Percentiles rank a stretch among this genome's conserved stretches.
phyloP scores from a whole-genome alignment of 1,140 invertebrate genomes.

The Euglossa dilemma region DNA sequence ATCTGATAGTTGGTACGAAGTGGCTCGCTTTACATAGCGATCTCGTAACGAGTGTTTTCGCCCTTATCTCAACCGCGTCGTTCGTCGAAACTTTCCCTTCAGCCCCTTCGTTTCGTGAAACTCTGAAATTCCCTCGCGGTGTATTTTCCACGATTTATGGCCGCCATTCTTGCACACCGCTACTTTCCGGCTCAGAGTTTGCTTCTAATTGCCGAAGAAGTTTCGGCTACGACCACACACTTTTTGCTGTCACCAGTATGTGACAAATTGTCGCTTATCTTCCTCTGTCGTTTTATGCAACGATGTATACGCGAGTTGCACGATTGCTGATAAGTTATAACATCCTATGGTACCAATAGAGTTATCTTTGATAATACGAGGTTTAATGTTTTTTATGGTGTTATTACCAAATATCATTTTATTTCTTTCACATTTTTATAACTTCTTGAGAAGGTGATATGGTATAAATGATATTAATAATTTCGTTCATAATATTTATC shows the following conservation, averaged over 20 bases:
- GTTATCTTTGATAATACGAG: no score
- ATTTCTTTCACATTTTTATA: no score
- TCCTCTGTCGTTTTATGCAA: no score
- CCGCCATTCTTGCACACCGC: neutral
- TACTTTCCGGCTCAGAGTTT: no score
- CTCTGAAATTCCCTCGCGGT: neutral
- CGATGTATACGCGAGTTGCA: no score
- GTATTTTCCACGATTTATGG: neutral
- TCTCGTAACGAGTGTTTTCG: slow-evolving; percentile 14
- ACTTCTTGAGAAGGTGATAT: no score
- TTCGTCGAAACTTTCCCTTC: neutral
- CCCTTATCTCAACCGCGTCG: slow-evolving; percentile 4
- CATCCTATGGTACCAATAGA: no score
- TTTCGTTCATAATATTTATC: no score
- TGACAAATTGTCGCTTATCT: neutral
- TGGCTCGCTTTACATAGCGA: neutral
- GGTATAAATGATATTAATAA: no score
- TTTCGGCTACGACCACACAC: neutral
- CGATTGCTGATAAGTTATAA: no score
- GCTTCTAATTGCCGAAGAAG: neutral
- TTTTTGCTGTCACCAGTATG: neutral
- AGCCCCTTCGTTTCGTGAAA: neutral
- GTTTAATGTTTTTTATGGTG: no score
- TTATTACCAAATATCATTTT: no score
- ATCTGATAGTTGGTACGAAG: slow-evolving; percentile 12